Percentiles rank a stretch among this genome's conserved stretches.
phyloP scores from a whole-genome alignment of 1,140 invertebrate species.

The Calephelis nemesis region DNA sequence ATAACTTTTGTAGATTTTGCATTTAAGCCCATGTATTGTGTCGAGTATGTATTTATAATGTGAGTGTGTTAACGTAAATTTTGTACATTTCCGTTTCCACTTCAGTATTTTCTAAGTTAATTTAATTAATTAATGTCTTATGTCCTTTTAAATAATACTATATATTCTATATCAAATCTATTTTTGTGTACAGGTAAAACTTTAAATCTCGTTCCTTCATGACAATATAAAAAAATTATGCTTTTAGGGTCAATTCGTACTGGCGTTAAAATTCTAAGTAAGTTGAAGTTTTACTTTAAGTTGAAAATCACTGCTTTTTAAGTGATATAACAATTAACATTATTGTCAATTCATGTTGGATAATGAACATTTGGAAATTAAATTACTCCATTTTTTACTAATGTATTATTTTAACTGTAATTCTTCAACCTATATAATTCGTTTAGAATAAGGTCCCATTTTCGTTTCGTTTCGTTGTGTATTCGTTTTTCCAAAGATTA shows the following conservation, averaged over 20 bases:
- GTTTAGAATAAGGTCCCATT: too few relatives aligned
- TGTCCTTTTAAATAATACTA: slow-evolving; percentile 27
- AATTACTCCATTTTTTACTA: too few relatives aligned
- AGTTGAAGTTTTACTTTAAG: not conserved
- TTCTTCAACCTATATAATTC: too few relatives aligned
- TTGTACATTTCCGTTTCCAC: slow-evolving; percentile 48
- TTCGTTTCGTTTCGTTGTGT: too few relatives aligned
- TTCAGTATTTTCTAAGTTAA: slow-evolving; percentile 33
- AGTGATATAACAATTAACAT: too few relatives aligned
- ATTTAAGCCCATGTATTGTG: slow-evolving; percentile 76
- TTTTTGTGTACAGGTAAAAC: slow-evolving; percentile 39
- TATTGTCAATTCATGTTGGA: too few relatives aligned
- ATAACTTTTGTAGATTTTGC: slow-evolving; percentile 75
- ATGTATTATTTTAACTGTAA: too few relatives aligned
- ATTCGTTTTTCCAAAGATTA: too few relatives aligned
- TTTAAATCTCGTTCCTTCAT: slow-evolving; percentile 70
- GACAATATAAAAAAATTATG: slow-evolving; percentile 60
- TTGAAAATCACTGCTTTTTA: too few relatives aligned
- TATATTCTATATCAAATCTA: slow-evolving; percentile 27
- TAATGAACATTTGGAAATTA: too few relatives aligned
- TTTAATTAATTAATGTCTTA: slow-evolving; percentile 19
- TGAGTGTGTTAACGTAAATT: slow-evolving; percentile 48
- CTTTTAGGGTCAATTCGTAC: slow-evolving; percentile 23
- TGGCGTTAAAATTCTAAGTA: not conserved
- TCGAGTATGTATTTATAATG: slow-evolving; percentile 64